Evolutionary conservation across 2,888 invertebrate species (phyloP).

Genomic region (Loripinus fragilis): DNA sequence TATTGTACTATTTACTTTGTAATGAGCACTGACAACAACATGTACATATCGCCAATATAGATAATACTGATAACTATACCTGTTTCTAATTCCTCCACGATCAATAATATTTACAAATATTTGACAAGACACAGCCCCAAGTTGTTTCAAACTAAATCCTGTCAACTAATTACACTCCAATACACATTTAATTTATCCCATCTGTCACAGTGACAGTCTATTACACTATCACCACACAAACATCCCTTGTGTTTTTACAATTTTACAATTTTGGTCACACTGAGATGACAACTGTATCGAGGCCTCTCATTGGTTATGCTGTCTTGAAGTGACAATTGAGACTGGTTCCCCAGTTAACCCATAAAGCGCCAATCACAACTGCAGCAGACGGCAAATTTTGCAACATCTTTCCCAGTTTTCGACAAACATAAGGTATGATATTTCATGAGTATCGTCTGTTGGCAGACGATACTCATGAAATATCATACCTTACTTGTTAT

Average conservation of each 20-base stretch:
- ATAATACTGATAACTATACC: not conserved
- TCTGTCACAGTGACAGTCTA: not conserved
- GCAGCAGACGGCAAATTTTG: too few relatives aligned
- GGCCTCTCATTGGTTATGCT: conserved; percentile 46
- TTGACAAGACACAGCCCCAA: not conserved
- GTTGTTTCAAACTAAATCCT: not conserved
- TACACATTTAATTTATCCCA: not conserved
- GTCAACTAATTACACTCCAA: not conserved
- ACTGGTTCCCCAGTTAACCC: too few relatives aligned
- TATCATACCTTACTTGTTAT: too few relatives aligned
- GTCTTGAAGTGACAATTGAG: conserved; percentile 2
- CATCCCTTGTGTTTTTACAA: too few relatives aligned
- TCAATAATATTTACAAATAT: conserved; percentile 16
- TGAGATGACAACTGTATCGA: conserved; percentile 33
- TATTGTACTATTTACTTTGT: not conserved
- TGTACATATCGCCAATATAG: not conserved
- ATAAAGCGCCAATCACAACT: too few relatives aligned
- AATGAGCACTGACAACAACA: too few relatives aligned
- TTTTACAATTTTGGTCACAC: not conserved
- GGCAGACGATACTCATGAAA: too few relatives aligned
- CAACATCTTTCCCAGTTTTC: too few relatives aligned
- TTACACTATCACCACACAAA: not conserved
- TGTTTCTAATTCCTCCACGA: not conserved
- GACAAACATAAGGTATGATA: too few relatives aligned
- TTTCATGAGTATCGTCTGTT: too few relatives aligned